Conservation (phyloP, 30 jellyfish, hydroid and myxozoan genomes). For the Sanderia malayensis region DNA sequence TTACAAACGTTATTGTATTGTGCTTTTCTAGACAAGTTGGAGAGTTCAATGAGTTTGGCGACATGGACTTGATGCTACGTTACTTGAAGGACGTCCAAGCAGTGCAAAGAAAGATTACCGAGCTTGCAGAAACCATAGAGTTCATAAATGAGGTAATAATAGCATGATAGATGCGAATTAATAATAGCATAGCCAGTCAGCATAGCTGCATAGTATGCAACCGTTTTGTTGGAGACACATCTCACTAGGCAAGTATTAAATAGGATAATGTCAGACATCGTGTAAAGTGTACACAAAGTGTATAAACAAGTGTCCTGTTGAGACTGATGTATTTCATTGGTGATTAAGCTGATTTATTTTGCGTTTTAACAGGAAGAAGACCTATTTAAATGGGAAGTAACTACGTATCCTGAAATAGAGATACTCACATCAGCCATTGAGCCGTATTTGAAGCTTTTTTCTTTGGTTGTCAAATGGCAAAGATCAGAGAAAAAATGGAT, state of each 20-base stretch:
- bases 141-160: slow-evolving; percentile 83
- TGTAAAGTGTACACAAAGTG: too few relatives aligned
- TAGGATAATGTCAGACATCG: too few relatives aligned
- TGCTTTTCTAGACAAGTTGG: slow-evolving; percentile 78
- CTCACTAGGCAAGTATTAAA: too few relatives aligned
- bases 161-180: too few relatives aligned
- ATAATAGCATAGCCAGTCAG: too few relatives aligned
- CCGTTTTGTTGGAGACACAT: too few relatives aligned
- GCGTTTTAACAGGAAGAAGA: slow-evolving; percentile 67
- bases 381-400: slow-evolving; percentile 85
- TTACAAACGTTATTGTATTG: too few relatives aligned
- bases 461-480: slow-evolving; percentile 93
- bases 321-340: too few relatives aligned
- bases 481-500: slow-evolving; percentile 90
- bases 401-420: slow-evolving; percentile 87
- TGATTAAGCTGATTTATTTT: too few relatives aligned
- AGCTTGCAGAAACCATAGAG: slow-evolving; percentile 70
- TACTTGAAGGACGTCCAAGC: slow-evolving; percentile 91
- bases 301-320: too few relatives aligned
- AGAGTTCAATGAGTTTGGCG: slow-evolving; percentile 90
- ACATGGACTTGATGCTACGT: slow-evolving; percentile 92
- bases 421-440: slow-evolving; percentile 66
- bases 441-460: slow-evolving; percentile 79
- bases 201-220: too few relatives aligned
- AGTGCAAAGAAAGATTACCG: slow-evolving; percentile 83